Base-by-base conservation (phyloP, 2,888 invertebrate genomes). In the Hesperia comma region DNA sequence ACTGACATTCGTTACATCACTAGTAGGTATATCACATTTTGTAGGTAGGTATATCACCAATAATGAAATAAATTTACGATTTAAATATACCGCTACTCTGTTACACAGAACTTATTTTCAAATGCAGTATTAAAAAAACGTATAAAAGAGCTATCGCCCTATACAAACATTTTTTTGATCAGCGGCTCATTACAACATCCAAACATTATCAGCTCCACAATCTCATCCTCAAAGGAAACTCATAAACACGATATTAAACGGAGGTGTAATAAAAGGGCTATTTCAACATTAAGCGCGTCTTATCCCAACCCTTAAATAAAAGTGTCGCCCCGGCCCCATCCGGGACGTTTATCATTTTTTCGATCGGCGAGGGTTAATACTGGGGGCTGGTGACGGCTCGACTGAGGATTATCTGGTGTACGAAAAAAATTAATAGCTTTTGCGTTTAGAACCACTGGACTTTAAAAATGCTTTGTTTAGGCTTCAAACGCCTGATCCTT, bases 271-370 rank as follows among this genome's bases (percentile, higher is more conserved):
- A 61, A 61, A 67, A 67, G 61, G 61, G 61, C 55, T 56, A 67
- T 67, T 61, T 46, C 61, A 61, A 71, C 70, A 70, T 70, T 73
- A 71, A 73, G 55, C 61, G 37, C 74, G 76, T 73, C 77, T 73
- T 74, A 74, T 73, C 71, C 68, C 68, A 73, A 70, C 74, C 78
- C 77, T 79, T 80, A 77, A 80, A 79, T 78, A 78, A 78, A 78
- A 80, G 78, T 80, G 83, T 82, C 84, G 76, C 81, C 82, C 81
- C 75, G 77, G 75, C 83, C 71, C 81, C 84, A 77, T 77, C 80
- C 82, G 77, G 79, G 74, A 66, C 66, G 66, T 61, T 67, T 67
- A 67, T 67, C 66, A 67, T 67, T 67, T 67, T 67, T 67, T 61
- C 60, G 66, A 55, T 67, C 66, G 49, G 46, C 51, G 64, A 58